These are phyloP conservation scores for Epinephelus malabaricus DNA, from an alignment of 2,797 vertebrate species.

Conservation along the genomic window DNA sequence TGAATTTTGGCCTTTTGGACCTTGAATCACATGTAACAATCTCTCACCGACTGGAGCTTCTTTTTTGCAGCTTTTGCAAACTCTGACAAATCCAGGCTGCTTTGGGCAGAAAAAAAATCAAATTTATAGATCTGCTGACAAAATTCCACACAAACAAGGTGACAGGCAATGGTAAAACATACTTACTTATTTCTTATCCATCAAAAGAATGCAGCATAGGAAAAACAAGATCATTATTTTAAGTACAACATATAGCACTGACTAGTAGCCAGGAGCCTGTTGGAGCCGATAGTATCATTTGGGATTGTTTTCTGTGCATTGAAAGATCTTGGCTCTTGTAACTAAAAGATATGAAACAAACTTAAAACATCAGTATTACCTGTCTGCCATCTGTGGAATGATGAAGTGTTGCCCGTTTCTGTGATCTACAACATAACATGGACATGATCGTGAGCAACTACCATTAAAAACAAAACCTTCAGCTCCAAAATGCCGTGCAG, in stretches of 20 bases:
- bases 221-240: slow-evolving; percentile 54
- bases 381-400: slow-evolving; percentile 99
- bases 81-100: slow-evolving; percentile 97
- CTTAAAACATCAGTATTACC: slow-evolving; percentile 85
- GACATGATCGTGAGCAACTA: not conserved
- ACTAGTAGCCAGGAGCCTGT: not conserved
- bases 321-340: not conserved
- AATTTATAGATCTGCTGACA: slow-evolving; percentile 1
- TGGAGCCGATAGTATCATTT: not conserved
- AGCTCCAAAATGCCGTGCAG: not conserved
- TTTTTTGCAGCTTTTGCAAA: slow-evolving; percentile 99
- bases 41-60: slow-evolving; percentile 97
- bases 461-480: not conserved
- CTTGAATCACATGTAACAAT: slow-evolving; percentile 6
- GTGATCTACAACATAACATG: slow-evolving; percentile 89
- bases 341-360: not conserved
- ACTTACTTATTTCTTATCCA: slow-evolving; percentile 89
- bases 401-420: slow-evolving; percentile 98
- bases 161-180: slow-evolving; percentile 19
- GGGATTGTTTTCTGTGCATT: not conserved
- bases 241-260: not conserved
- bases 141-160: not conserved
- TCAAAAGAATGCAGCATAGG: slow-evolving; percentile 73
- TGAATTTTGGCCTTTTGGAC: not conserved
- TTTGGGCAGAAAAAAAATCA: slow-evolving; percentile 62